Base-by-base conservation (phyloP, 2,888 invertebrate genomes). In the Alitta virens region DNA sequence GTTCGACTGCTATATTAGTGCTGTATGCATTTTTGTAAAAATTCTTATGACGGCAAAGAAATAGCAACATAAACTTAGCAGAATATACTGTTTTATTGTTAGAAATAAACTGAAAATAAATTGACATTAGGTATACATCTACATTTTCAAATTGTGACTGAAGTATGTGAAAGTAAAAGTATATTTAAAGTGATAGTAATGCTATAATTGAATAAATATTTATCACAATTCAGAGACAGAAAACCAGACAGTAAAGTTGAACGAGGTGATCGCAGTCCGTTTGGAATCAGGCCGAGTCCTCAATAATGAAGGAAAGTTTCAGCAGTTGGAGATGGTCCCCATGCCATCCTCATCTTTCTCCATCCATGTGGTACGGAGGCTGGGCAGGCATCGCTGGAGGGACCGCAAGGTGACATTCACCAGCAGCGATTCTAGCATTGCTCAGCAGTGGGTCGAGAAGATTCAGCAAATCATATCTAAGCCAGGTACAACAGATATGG, bases 401-500 rank as follows among this genome's bases (percentile, higher is more conserved):
- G 68, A 72, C 49, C 70, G 75, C 49, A 70, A 70, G 42, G 64
- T 77, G 2, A 71, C 70, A 24, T 78, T 81, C 62, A 68, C 68
- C 43, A 74, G 75, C 58, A 70, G 68, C 26, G 78, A 79, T 55
- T 71, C 70, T 54, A 63, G 62, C n/a, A 67, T 83, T 83, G 72
- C 75, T 57, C 73, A 75, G 52, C 72, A 73, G 25, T 79, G 78
- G 78, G 72, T 78, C 21, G 73, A 73, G 2, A 72, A 71, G 42
- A 74, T 81, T 40, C 71, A 72, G 23, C 75, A 76, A n/a, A 71
- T 75, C 3, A 70, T 82, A n/a, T 70, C 68, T 58, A 72, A 71
- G 55, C 74, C 76, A 66, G 76, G 79, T 76, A 72, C 66, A 62
- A n/a, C n/a, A n/a, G n/a, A n/a, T n/a, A n/a, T n/a, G n/a, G n/a